Conservation (phyloP, 2,797 vertebrate species). For the Toxotes lorentzi region DNA sequence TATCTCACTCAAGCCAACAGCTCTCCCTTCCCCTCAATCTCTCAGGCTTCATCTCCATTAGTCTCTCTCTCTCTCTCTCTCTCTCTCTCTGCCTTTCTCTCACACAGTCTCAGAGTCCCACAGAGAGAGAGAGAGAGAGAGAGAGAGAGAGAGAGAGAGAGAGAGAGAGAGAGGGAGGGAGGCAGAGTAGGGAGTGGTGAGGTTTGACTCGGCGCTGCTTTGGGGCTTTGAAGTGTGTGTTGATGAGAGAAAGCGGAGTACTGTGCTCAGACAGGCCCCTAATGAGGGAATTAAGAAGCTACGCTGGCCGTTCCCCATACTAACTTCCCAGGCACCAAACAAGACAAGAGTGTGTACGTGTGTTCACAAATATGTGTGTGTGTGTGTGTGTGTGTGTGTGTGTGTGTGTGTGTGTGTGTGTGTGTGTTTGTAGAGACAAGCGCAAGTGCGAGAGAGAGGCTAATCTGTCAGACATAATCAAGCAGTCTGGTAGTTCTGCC, state of each 20-base stretch:
- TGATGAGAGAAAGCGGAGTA: constrained; percentile 90
- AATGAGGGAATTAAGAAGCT: constrained; percentile 96
- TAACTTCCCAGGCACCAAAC: constrained; percentile 85
- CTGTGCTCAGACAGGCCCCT: constrained; percentile 91
- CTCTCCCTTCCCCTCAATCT: constrained; percentile 63
- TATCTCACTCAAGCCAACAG: constrained; percentile 64
- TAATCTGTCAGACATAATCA: constrained; percentile 95
- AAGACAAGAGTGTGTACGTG: constrained; percentile 67
- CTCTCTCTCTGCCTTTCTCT: constrained; percentile 52
- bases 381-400: constrained; percentile 32
- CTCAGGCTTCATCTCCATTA: constrained; percentile 65
- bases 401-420: constrained; percentile 13
- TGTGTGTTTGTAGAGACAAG: constrained; percentile 14
- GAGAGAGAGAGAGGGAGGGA: constrained; percentile 42
- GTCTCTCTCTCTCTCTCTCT: constrained; percentile 48
- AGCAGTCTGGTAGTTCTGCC: constrained; percentile 87
- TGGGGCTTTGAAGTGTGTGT: constrained; percentile 93
- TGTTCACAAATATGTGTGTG: constrained; percentile 37
- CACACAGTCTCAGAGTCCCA: constrained; percentile 70
- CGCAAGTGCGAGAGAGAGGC: constrained; percentile 68
- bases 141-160: constrained; percentile 65
- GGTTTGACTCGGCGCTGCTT: constrained; percentile 76
- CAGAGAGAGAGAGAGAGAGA: constrained; percentile 62
- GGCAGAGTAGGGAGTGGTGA: constrained; percentile 69
- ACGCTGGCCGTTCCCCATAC: constrained; percentile 89